Evolutionary conservation across 2,888 invertebrate species (phyloP).

Genomic region (Chorisops tibialis): DNA sequence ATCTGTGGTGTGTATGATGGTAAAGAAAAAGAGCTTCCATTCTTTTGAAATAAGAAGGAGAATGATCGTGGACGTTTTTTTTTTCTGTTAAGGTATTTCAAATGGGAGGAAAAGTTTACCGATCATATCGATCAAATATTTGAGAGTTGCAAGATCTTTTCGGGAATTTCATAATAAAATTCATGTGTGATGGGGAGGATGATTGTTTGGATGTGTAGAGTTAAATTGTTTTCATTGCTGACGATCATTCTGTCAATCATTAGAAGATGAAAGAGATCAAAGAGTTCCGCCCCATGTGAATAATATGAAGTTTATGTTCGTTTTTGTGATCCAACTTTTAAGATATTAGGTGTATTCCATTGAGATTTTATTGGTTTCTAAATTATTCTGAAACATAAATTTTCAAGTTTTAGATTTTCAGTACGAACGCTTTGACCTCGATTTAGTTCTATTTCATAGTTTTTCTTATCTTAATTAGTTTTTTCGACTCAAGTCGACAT

Average conservation of each 20-base stretch:
- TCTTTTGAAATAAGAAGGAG: neutral
- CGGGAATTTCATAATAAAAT: conserved; percentile 9
- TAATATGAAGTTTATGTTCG: too few species aligned
- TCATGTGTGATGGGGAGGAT: conserved; percentile 23
- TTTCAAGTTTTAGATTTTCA: too few species aligned
- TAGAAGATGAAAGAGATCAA: conserved; percentile 11
- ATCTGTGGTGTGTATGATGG: neutral
- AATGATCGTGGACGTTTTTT: neutral
- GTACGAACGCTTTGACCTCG: too few species aligned
- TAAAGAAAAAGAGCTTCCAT: conserved; percentile 1
- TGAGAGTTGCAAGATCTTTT: conserved; percentile 15
- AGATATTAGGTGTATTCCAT: too few species aligned
- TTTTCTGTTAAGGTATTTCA: neutral
- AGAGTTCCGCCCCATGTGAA: conserved; percentile 5
- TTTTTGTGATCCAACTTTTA: too few species aligned
- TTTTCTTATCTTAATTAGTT: too few species aligned
- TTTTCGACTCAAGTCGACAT: too few species aligned
- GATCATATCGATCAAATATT: conserved; percentile 11
- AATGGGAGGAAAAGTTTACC: neutral
- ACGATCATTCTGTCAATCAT: conserved; percentile 25
- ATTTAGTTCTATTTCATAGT: too few species aligned
- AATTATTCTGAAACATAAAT: too few species aligned
- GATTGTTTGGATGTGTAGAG: conserved; percentile 25
- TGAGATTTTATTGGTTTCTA: too few species aligned
- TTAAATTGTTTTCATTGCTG: conserved; percentile 26